Conservation (phyloP, 2,113 vertebrate genomes). For the Noturus placidus region DNA sequence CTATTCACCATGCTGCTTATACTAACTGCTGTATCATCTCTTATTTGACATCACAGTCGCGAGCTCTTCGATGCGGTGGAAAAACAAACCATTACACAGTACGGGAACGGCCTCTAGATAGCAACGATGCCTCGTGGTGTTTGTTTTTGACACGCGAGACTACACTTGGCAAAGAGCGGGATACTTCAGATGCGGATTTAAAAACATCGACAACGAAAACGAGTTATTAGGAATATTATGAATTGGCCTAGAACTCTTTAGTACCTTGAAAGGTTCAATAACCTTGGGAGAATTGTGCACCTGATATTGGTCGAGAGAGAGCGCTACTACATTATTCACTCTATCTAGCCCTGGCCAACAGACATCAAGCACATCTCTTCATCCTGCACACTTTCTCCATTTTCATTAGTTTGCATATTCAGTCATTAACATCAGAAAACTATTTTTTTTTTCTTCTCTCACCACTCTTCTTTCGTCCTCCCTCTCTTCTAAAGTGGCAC, state of each 20-base stretch:
- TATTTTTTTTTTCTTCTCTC: conserved; percentile 1
- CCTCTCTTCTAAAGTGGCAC: conserved; percentile 15
- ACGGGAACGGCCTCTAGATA: too few relatives aligned
- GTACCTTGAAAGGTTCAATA: neutral
- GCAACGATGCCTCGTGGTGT: too few relatives aligned
- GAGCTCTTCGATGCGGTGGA: neutral
- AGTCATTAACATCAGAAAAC: conserved; percentile 26
- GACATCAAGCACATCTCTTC: conserved; percentile 21
- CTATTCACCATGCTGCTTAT: neutral
- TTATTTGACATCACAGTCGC: neutral
- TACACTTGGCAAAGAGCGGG: too few relatives aligned
- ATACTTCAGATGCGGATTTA: too few relatives aligned
- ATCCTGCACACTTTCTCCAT: conserved; percentile 35
- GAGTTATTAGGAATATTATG: neutral
- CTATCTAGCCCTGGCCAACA: conserved; percentile 26
- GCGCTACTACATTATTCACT: conserved; percentile 54
- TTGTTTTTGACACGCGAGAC: too few relatives aligned
- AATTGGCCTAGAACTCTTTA: neutral
- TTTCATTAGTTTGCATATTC: conserved; percentile 49
- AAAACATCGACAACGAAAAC: too few relatives aligned
- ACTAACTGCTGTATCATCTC: neutral
- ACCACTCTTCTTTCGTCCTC: conserved; percentile 10
- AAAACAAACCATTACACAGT: neutral
- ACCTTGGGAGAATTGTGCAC: neutral
- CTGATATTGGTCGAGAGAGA: neutral